Conservation (phyloP, 2,113 vertebrate species). For the Engystomops pustulosus region DNA sequence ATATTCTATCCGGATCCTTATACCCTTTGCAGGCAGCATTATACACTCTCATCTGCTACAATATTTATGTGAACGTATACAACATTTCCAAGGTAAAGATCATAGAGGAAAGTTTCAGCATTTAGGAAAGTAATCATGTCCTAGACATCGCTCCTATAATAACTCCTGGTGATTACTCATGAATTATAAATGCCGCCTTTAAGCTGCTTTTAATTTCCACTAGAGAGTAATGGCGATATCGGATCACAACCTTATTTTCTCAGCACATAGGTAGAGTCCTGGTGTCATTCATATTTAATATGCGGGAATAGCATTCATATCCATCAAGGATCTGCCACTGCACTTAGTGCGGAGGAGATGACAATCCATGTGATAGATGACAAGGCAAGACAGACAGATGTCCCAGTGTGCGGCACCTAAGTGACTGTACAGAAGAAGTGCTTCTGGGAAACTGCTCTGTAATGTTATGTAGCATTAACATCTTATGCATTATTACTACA, state of each 20-base stretch:
- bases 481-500: neutral
- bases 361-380: neutral
- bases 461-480: neutral
- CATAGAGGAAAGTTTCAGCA: neutral
- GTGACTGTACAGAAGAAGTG: neutral
- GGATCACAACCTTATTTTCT: slow-evolving; percentile 20
- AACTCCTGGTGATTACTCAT: neutral
- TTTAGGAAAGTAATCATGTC: neutral
- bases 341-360: slow-evolving; percentile 2
- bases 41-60: neutral
- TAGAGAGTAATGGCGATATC: slow-evolving; percentile 24
- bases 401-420: neutral
- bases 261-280: neutral
- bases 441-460: neutral
- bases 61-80: neutral
- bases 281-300: slow-evolving; percentile 29
- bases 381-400: neutral
- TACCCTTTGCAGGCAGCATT: neutral
- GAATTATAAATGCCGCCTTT: slow-evolving; percentile 31
- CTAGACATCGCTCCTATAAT: slow-evolving; percentile 14
- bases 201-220: slow-evolving; percentile 47
- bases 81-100: neutral
- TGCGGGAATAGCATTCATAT: neutral
- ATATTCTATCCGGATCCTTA: neutral
- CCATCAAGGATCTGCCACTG: slow-evolving; percentile 11